A percentile compares a stretch with the other conserved stretches of the same genome.
phyloP scores from a whole-genome alignment of 2,888 invertebrate genomes.

The Drosophila conformis region DNA sequence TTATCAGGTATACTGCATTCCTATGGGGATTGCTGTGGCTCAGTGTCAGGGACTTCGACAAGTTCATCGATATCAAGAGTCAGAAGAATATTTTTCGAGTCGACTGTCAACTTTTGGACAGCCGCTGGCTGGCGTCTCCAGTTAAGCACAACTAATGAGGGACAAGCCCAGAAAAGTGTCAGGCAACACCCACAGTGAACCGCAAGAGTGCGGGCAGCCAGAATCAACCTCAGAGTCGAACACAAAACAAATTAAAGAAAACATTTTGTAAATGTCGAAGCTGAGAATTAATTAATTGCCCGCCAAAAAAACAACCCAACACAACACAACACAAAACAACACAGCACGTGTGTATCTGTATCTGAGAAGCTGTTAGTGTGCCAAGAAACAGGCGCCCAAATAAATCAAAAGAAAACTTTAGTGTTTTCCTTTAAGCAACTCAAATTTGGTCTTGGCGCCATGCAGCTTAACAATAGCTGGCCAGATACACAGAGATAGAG shows the following conservation, averaged over 20 bases:
- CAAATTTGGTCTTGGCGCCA: constrained; percentile 60
- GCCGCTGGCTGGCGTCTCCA: constrained; percentile 35
- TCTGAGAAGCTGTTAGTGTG: constrained; percentile 21
- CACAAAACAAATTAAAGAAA: constrained; percentile 74
- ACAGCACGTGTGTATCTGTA: constrained; percentile 43
- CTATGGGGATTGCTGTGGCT: constrained; percentile 34
- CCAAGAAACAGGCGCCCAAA: constrained; percentile 66
- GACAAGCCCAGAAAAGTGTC: constrained; percentile 77
- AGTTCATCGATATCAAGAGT: constrained; percentile 40
- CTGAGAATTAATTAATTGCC: constrained; percentile 71
- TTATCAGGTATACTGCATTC: constrained; percentile 32
- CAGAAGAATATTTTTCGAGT: constrained; percentile 14
- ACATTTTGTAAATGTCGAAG: constrained; percentile 80
- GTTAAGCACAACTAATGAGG: constrained; percentile 78
- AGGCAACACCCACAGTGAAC: constrained; percentile 70
- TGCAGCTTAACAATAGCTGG: constrained; percentile 58
- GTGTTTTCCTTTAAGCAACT: constrained; percentile 36
- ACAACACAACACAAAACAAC: constrained; percentile 33
- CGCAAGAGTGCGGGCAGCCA: constrained; percentile 24
- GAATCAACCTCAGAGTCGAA: constrained; percentile 13
- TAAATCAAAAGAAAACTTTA: constrained; percentile 64
- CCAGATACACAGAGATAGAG: constrained; percentile 34
- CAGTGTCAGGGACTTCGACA: constrained; percentile 25
- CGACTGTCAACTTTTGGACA: constrained; percentile 43
- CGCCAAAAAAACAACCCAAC: constrained; percentile 29